Evolutionary conservation across 2,797 vertebrate species (phyloP).

Genomic region (Alfaro cultratus): DNA sequence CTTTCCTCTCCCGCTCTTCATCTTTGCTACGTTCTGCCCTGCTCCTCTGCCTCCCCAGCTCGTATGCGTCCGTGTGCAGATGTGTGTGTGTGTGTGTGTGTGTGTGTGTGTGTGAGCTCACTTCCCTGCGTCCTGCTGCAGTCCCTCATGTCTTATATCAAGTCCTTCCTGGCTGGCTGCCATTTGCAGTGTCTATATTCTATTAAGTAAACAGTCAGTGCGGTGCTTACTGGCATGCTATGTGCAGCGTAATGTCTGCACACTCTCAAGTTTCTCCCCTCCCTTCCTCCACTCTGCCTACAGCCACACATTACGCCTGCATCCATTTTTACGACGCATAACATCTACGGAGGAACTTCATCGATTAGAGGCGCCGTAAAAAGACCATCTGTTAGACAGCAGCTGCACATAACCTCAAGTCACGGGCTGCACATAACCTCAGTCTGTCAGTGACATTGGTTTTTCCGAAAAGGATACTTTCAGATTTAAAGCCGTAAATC

Average conservation of each 20-base stretch:
- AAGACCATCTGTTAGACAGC: slow-evolving; percentile 26
- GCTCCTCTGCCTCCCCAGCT: not conserved
- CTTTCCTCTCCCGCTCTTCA: not conserved
- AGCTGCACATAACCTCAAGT: slow-evolving; percentile 18
- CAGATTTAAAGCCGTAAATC: not conserved
- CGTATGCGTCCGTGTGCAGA: no score
- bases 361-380: slow-evolving; percentile 3
- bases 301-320: slow-evolving; percentile 11
- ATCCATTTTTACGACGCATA: slow-evolving; percentile 23
- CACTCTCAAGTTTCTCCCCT: not conserved
- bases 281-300: slow-evolving; percentile 12
- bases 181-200: slow-evolving; percentile 22
- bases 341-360: slow-evolving; percentile 3
- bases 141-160: slow-evolving; percentile 31
- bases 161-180: slow-evolving; percentile 32
- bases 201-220: slow-evolving; percentile 39
- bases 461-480: slow-evolving; percentile 6
- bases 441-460: no score
- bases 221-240: slow-evolving; percentile 15
- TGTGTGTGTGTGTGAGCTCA: not conserved
- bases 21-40: slow-evolving; percentile 12
- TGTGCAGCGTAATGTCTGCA: slow-evolving; percentile 9
- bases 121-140: slow-evolving; percentile 30
- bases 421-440: not conserved
- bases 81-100: no score